Base-by-base conservation (phyloP, 37 sponge, comb jelly and placozoan genomes). In the Diacarnus erythraeanus region DNA sequence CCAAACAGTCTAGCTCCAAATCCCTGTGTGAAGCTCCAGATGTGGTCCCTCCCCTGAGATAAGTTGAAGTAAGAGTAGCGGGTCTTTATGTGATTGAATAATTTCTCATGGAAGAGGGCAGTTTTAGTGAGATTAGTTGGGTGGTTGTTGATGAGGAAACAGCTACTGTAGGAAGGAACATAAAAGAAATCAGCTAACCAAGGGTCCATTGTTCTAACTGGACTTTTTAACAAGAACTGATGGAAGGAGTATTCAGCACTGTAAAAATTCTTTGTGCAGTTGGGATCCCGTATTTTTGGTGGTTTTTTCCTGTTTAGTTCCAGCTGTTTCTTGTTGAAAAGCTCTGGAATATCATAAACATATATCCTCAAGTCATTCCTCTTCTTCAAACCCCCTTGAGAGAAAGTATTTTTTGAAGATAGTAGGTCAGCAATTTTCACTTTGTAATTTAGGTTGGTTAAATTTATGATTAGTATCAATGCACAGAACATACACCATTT, bases 101-200 rank as follows among this genome's bases (percentile, higher is more conserved):
- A 41, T 42, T 77, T 47, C 18, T 71, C 38, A 51, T 71, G 64
- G 38, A 84, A 77, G 1, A 59, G 66, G 22, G 38, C 69, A 5
- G 78, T 84, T 56, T 84, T 70, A 47, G 75, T 76, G 39, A 71
- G 51, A 27, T 67, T 76, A 54, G 63, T 83, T 3, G 77, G 64
- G 37, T 84, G 85, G 57, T 74, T 66, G 78, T 84, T 83, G 66
- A 83, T 83, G 21, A 73, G 64, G 68, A 67, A 77, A 47, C 85
- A 84, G 64, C 69, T 64, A 25, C 72, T 70, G 72, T 84, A 84
- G 38, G 42, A 57, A 18, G 85, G 85, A 0, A 84, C 85, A 30
- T 84, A 84, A 59, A 71, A 84, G 26, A 84, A 76, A 54, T 84
- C 85, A 3, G 85, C 85, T 31, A 77, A 60, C 54, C 38, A 33